Evolutionary conservation across 1,140 invertebrate species (phyloP).

Genomic region (Temnothorax curvispinosus): DNA sequence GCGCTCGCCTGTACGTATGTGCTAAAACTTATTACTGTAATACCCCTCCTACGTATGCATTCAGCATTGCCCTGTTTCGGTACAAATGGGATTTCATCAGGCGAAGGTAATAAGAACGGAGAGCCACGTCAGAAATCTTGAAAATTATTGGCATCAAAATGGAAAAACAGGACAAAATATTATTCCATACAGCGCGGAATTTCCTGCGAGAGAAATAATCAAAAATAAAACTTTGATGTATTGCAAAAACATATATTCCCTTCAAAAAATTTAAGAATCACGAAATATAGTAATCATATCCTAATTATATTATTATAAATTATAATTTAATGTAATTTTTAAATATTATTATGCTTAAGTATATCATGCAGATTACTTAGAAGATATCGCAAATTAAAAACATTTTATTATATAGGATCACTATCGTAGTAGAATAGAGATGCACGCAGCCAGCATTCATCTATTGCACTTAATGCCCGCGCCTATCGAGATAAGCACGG

Average conservation of each 20-base stretch:
- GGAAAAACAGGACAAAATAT: conserved; percentile 26
- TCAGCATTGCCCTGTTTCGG: conserved; percentile 48
- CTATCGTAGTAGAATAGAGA: not conserved
- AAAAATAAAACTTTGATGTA: not conserved
- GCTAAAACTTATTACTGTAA: conserved; percentile 73
- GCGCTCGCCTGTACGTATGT: conserved; percentile 47
- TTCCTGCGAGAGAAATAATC: not conserved
- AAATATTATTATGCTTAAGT: not conserved
- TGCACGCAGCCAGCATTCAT: not conserved
- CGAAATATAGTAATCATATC: not conserved
- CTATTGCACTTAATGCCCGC: conserved; percentile 9
- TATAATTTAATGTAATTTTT: not conserved
- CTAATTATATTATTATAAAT: not conserved
- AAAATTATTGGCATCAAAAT: conserved; percentile 64
- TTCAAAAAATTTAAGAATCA: not conserved
- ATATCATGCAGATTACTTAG: not conserved
- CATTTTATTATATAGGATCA: not conserved
- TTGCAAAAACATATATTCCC: not conserved
- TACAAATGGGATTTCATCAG: conserved; percentile 75
- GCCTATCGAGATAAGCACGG: conserved; percentile 18
- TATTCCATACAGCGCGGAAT: not conserved
- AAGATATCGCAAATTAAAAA: not conserved
- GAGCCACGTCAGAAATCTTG: conserved; percentile 61
- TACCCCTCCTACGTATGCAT: conserved; percentile 54
- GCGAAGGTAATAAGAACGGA: conserved; percentile 66